A percentile compares a stretch with the other conserved stretches of the same genome.
These are phyloP conservation scores for Hyles vespertilio DNA, from an alignment of 1,140 invertebrate genomes.

Conservation along the genomic window DNA sequence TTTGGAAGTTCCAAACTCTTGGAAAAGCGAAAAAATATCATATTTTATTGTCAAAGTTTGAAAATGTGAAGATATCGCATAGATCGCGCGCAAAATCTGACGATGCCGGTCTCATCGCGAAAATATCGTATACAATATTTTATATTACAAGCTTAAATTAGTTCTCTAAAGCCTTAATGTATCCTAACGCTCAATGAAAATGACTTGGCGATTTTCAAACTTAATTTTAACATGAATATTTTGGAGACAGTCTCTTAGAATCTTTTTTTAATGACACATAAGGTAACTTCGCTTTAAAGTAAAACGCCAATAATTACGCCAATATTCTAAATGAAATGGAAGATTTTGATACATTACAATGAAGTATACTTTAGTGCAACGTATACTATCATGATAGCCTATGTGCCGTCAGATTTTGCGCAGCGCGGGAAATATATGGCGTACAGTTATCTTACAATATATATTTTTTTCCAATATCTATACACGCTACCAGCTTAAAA, in stretches of 20 bases:
- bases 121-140: slow-evolving; percentile 19
- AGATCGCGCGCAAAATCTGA: slow-evolving; percentile 6
- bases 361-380: neutral
- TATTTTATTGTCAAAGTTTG: slow-evolving; percentile 59
- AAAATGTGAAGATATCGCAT: slow-evolving; percentile 28
- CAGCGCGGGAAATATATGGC: slow-evolving; percentile 56
- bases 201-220: no score
- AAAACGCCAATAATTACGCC: neutral
- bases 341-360: slow-evolving; percentile 1
- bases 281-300: no score
- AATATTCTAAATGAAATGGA: slow-evolving; percentile 21
- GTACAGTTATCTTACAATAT: slow-evolving; percentile 38
- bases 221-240: no score
- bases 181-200: neutral
- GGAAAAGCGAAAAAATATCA: slow-evolving; percentile 25
- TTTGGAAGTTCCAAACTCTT: slow-evolving; percentile 22
- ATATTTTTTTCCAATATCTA: slow-evolving; percentile 58
- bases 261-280: no score
- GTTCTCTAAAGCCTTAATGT: slow-evolving; percentile 13
- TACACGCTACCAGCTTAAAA: slow-evolving; percentile 64
- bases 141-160: slow-evolving; percentile 1
- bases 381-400: no score
- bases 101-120: slow-evolving; percentile 18
- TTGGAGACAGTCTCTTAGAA: no score
- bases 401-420: no score